Conservation (phyloP, 2,113 vertebrate species). For the Paramisgurnus dabryanus region DNA sequence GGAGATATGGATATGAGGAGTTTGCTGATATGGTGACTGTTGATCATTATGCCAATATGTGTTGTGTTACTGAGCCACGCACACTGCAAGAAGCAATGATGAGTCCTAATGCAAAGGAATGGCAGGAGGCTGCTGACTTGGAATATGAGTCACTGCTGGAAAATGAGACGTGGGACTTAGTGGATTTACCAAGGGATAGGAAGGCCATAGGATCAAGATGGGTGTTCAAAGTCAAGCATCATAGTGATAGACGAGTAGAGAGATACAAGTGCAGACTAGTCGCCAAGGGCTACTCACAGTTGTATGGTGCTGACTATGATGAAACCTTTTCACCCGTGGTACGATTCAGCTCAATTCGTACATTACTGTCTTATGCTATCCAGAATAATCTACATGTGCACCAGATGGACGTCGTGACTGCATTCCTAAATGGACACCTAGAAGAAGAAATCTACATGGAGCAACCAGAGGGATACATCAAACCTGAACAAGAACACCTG, state of each 20-base stretch:
- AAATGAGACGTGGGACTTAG: slow-evolving; percentile 28
- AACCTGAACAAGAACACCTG: no score
- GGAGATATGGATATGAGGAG: no score
- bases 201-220: slow-evolving; percentile 31
- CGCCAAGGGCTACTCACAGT: no score
- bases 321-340: slow-evolving; percentile 38
- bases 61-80: slow-evolving; percentile 13
- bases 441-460: neutral
- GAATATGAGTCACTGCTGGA: slow-evolving; percentile 51
- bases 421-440: slow-evolving; percentile 31
- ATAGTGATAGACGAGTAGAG: slow-evolving; percentile 51
- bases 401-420: slow-evolving; percentile 42
- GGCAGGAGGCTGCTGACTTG: slow-evolving; percentile 46
- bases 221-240: slow-evolving; percentile 45
- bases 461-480: no score
- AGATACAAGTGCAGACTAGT: slow-evolving; percentile 44
- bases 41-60: slow-evolving; percentile 28
- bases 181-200: slow-evolving; percentile 18
- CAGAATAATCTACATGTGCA: slow-evolving; percentile 42
- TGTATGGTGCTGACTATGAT: slow-evolving; percentile 40
- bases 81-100: slow-evolving; percentile 24
- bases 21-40: slow-evolving; percentile 15
- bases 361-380: slow-evolving; percentile 23
- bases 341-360: slow-evolving; percentile 18
- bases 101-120: slow-evolving; percentile 38